Conservation (phyloP, 2,113 vertebrate genomes). For the Psophia crepitans region DNA sequence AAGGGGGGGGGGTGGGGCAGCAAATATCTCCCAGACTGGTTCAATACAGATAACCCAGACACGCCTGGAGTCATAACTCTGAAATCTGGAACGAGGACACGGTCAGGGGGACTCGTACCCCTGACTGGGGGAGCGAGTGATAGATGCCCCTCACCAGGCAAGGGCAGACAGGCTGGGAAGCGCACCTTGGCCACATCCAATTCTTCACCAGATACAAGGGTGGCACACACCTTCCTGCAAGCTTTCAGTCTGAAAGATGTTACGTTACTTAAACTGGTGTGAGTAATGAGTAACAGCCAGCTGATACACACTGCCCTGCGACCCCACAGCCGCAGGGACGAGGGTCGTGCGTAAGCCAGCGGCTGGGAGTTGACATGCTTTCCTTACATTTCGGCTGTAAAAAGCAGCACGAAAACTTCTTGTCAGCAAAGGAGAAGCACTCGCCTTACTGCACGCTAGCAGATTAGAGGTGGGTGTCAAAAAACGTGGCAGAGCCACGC, state of each 20-base stretch:
- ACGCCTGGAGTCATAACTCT: neutral
- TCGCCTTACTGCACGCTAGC: fast-evolving
- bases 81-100: neutral
- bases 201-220: fast-evolving
- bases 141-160: neutral
- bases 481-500: neutral
- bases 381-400: neutral
- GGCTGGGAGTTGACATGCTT: fast-evolving
- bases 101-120: fast-evolving
- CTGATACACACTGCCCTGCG: fast-evolving
- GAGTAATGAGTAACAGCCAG: neutral
- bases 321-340: neutral
- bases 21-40: neutral
- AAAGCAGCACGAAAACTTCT: neutral
- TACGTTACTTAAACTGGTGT: fast-evolving
- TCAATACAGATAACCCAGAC: neutral
- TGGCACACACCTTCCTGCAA: fast-evolving
- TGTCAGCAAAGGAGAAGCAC: neutral
- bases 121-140: fast-evolving
- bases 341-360: fast-evolving
- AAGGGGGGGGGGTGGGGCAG: neutral
- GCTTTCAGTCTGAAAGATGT: neutral
- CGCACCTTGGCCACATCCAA: fast-evolving
- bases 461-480: neutral
- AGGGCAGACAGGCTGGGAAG: neutral